Evolutionary conservation across 2,797 vertebrate genomes (phyloP).

Genomic region (Botia kubotai): DNA sequence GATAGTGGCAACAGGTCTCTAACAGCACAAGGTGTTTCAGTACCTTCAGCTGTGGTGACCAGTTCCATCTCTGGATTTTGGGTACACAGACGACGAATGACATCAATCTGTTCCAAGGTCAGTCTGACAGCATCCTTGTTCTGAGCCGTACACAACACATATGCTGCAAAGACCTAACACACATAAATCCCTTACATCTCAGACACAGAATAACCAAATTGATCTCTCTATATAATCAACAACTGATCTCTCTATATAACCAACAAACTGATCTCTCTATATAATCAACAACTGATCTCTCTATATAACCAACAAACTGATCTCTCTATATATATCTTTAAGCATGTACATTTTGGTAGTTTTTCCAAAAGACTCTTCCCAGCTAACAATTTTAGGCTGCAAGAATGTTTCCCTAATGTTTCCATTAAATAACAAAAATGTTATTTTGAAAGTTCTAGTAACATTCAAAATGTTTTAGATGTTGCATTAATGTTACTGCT

Average conservation of each 20-base stretch:
- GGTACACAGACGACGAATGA: slow-evolving; percentile 86
- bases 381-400: no score
- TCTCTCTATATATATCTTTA: not conserved
- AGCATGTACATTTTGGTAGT: no score
- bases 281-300: no score
- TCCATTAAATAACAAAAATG: no score
- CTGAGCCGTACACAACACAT: slow-evolving; percentile 88
- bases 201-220: not conserved
- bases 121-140: slow-evolving; percentile 89
- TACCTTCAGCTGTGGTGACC: slow-evolving; percentile 84
- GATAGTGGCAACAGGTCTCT: no score
- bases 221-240: not conserved
- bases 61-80: slow-evolving; percentile 83
- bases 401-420: no score
- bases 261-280: not conserved
- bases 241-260: no score
- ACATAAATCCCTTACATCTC: not conserved
- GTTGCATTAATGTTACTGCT: no score
- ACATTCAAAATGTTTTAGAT: no score
- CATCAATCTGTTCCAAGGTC: slow-evolving; percentile 92
- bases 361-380: no score
- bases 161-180: slow-evolving; percentile 90
- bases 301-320: not conserved
- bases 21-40: not conserved
- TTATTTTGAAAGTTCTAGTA: no score